Base-by-base conservation (phyloP, 2,113 vertebrate genomes). In the Salvelinus fontinalis region DNA sequence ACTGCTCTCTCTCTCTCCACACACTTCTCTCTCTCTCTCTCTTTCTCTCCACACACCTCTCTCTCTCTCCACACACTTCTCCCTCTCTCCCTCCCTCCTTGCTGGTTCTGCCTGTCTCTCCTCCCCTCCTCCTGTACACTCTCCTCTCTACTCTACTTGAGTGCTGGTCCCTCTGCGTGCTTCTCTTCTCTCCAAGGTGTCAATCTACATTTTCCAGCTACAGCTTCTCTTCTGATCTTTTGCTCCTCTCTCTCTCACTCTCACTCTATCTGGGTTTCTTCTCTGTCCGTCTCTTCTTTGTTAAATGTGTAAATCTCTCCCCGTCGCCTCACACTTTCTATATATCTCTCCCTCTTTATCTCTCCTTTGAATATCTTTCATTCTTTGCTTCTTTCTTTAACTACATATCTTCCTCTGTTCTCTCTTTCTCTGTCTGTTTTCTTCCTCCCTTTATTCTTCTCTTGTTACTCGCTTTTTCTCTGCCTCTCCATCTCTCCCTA, bases 171-270 rank as follows among this genome's bases (percentile, higher is more conserved):
- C 83, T 83, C 74, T 73, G 29, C 84, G 20, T 22, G 39, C 83
- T 77, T 83, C 83, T 80, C 77, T 70, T 70, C 75, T 81, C 80
- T 80, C 76, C n/a, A 81, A 81, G 79, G 81, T 87, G 79, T 87
- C 84, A 83, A 71, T 89, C 87, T 86, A 71, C 79, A 81, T 86
- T 88, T 84, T 86, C 81, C 81, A 86, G 83, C 79, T 86, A 78
- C 79, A 87, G 81, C 81, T 72, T 83, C 76, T 70, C 72, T 77
- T 65, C 76, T 62, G 60, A 73, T 48, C 22, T 48, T 67, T 4
- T 26, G 8, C 7, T 12, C 22, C 39, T 62, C 70, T 73, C 39
- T 22, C 27, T 78, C 39, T 59, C 73, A 54, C 71, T 73, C 57
- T 22, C 44, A 75, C 67, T 64, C 67, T 86, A 75, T 29, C 14